These are phyloP conservation scores for Tetanocera ferruginea DNA, from an alignment of 2,888 invertebrate genomes.

Conservation along the genomic window DNA sequence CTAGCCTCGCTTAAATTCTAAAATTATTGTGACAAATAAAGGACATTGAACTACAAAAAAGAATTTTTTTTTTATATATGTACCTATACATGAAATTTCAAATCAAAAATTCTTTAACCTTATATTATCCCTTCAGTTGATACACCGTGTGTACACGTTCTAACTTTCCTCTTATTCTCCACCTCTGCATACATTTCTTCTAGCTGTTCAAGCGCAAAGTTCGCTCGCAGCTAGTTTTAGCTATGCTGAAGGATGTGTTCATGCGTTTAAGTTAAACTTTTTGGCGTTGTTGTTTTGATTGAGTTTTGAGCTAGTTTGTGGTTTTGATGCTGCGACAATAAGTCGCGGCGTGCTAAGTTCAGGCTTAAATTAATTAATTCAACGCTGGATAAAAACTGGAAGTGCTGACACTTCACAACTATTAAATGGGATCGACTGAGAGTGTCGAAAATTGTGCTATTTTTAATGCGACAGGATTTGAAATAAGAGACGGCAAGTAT, in stretches of 20 bases:
- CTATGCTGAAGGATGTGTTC: not conserved
- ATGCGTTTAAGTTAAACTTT: not conserved
- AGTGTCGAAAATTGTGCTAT: not conserved
- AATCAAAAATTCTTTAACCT: no score
- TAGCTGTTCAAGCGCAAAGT: not conserved
- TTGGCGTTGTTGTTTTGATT: not conserved
- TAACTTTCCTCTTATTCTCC: no score
- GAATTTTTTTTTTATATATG: no score
- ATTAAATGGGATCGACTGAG: not conserved
- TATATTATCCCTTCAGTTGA: no score
- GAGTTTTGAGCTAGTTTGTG: not conserved
- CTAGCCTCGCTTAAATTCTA: no score
- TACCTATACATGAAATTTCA: no score
- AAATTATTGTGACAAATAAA: no score
- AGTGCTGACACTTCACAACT: not conserved
- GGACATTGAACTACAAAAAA: no score
- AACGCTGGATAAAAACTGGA: not conserved
- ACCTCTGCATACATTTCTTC: no score
- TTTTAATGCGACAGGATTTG: not conserved
- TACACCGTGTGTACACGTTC: no score
- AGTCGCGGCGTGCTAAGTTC: not conserved
- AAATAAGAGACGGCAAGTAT: not conserved
- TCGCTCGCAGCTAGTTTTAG: not conserved
- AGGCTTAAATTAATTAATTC: slow-evolving; percentile 5
- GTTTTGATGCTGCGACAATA: not conserved